phyloP scores from a whole-genome alignment of 2,113 vertebrate species.

The Vidua macroura region DNA sequence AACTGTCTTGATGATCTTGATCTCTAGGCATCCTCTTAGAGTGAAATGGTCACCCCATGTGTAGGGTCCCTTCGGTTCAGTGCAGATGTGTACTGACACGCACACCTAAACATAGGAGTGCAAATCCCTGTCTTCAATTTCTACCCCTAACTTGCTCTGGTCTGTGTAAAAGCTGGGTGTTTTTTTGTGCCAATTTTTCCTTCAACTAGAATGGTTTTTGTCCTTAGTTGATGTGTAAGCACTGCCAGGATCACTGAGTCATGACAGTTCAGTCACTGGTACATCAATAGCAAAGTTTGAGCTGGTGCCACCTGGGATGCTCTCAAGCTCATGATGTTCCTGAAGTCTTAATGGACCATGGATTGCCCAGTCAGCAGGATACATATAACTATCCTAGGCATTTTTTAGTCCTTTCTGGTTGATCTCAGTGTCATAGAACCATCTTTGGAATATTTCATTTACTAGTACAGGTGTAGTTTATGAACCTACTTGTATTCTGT shows the following conservation, averaged over 20 bases:
- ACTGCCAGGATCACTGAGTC: background rate
- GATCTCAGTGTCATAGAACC: background rate
- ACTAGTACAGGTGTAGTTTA: background rate
- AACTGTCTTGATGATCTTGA: background rate
- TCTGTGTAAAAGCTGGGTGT: background rate
- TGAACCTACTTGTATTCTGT: background rate
- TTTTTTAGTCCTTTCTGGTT: background rate
- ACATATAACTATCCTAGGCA: background rate
- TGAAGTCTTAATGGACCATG: background rate
- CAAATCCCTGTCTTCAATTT: background rate
- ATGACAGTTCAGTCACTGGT: background rate
- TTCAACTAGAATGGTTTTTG: background rate
- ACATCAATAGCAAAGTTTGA: background rate
- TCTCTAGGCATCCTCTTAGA: background rate
- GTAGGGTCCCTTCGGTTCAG: background rate
- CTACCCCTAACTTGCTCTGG: background rate
- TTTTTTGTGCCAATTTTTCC: background rate
- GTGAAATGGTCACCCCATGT: background rate
- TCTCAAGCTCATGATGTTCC: background rate
- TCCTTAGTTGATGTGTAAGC: background rate
- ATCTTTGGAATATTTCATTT: background rate
- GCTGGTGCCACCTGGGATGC: background rate
- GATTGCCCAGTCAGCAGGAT: background rate
- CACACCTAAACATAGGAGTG: background rate
- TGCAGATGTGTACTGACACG: background rate